A percentile compares a stretch with the other conserved stretches of the same genome.
Evolutionary conservation across 2,888 invertebrate genomes (phyloP).

Genomic region (Thysanoteuthis rhombus): DNA sequence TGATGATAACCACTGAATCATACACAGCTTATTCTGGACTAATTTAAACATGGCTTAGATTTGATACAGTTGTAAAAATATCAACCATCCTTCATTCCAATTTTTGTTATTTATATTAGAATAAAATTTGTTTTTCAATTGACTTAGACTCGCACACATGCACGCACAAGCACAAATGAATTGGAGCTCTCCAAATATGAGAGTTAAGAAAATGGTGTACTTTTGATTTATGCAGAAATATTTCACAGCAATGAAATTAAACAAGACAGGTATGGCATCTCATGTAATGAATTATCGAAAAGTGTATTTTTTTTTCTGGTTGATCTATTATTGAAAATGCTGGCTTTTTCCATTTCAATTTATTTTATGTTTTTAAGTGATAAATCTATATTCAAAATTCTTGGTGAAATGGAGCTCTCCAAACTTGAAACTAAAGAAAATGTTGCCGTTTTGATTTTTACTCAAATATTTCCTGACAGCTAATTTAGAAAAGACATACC

Average conservation of each 20-base stretch:
- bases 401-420: neutral
- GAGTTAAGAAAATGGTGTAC: neutral
- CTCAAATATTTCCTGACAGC: neutral
- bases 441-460: neutral
- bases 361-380: neutral
- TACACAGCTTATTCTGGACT: no score
- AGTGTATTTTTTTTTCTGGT: neutral
- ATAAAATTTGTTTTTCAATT: no score
- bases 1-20: no score
- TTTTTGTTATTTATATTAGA: no score
- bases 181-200: neutral
- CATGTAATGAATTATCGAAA: neutral
- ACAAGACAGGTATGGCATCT: slow-evolving; percentile 12
- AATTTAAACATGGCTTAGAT: no score
- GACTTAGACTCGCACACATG: neutral
- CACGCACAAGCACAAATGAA: neutral
- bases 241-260: neutral
- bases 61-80: no score
- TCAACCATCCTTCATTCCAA: no score
- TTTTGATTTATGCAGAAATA: slow-evolving; percentile 12
- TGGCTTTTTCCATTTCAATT: neutral
- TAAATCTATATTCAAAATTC: neutral
- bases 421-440: neutral
- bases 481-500: neutral
- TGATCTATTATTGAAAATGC: neutral